Conservation (phyloP, 2,797 vertebrate species). For the Lemur catta region DNA sequence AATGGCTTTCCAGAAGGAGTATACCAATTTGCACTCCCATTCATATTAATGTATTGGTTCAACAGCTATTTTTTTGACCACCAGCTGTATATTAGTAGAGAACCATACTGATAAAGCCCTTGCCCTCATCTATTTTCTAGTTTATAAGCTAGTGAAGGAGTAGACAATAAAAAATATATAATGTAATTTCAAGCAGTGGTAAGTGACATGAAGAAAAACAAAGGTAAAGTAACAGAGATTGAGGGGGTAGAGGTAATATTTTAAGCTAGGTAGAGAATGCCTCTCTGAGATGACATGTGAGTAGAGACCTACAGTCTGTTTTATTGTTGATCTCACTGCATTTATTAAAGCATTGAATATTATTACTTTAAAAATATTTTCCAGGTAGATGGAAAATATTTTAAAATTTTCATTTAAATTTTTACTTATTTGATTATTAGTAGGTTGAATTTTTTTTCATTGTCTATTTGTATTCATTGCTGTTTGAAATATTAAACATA, state of each 20-base stretch:
- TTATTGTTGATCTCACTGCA: neutral
- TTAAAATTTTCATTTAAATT: neutral
- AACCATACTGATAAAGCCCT: neutral
- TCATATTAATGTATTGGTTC: neutral
- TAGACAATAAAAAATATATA: neutral
- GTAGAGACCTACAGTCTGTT: neutral
- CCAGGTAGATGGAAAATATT: conserved; percentile 11
- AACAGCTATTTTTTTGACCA: neutral
- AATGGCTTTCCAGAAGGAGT: conserved; percentile 14
- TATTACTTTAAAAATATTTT: neutral
- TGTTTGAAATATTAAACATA: conserved; percentile 12
- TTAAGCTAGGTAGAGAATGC: neutral
- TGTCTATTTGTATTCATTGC: neutral
- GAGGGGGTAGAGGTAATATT: neutral
- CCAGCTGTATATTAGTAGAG: neutral
- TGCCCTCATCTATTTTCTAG: neutral
- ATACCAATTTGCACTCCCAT: neutral
- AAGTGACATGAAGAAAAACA: neutral
- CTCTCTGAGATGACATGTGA: neutral
- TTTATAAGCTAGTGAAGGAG: neutral
- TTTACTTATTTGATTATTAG: neutral
- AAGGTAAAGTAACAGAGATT: neutral
- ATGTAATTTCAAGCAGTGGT: neutral
- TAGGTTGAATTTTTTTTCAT: neutral
- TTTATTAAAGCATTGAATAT: conserved; percentile 24